Evolutionary conservation across 1,140 invertebrate genomes (phyloP).

Genomic region (Tribolium madens): DNA sequence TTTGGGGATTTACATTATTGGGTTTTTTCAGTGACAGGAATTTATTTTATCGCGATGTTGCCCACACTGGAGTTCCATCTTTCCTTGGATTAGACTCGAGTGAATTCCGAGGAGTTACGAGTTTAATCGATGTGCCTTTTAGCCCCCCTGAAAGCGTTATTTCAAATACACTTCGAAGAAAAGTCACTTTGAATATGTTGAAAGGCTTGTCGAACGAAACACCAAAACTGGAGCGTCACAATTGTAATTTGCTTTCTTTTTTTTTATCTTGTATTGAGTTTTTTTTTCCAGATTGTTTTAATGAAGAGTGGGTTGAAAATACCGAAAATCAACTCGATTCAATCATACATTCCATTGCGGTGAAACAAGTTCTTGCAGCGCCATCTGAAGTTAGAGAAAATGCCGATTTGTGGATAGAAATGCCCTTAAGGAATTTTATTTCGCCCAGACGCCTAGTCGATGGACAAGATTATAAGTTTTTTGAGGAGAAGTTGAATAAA

Average conservation of each 20-base stretch:
- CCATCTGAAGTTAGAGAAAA: conserved; percentile 26
- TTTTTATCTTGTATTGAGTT: too few species aligned
- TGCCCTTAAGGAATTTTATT: conserved; percentile 54
- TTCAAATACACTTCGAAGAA: conserved; percentile 43
- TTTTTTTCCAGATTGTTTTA: too few species aligned
- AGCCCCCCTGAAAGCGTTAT: conserved; percentile 48
- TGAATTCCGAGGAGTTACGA: conserved; percentile 41
- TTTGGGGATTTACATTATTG: neutral
- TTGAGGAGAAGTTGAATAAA: conserved; percentile 51
- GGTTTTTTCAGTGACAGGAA: conserved; percentile 37
- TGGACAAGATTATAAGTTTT: conserved; percentile 49
- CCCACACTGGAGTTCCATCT: conserved; percentile 37
- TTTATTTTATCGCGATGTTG: conserved; percentile 41
- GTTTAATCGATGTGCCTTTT: conserved; percentile 48
- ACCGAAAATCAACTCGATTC: conserved; percentile 2
- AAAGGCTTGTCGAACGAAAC: conserved; percentile 22
- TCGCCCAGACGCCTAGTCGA: conserved; percentile 44
- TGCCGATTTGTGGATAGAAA: conserved; percentile 51
- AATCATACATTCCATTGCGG: conserved; percentile 40
- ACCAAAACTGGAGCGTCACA: conserved; percentile 16
- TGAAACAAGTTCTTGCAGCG: conserved; percentile 28
- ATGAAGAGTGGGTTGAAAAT: too few species aligned
- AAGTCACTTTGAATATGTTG: conserved; percentile 44
- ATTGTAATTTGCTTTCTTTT: conserved; percentile 20
- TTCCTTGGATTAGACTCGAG: conserved; percentile 14